Base-by-base conservation (phyloP, 2,113 vertebrate species). In the Beaufortia kweichowensis region DNA sequence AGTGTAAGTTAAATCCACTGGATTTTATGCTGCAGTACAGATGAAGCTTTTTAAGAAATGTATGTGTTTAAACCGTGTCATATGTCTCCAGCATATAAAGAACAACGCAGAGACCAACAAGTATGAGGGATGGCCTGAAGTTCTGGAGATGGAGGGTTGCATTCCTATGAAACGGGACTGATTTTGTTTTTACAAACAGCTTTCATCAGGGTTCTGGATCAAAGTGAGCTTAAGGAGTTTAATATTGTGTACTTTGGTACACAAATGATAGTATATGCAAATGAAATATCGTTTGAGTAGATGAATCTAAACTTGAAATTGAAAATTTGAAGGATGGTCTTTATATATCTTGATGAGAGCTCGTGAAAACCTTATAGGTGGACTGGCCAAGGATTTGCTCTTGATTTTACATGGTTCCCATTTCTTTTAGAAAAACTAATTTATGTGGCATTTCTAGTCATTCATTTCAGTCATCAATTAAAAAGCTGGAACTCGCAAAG, bases 91-190 rank as follows among this genome's bases (percentile, higher is more conserved):
- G 97, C 93, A 97, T 79, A 95, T 99, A 86, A 99, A 96, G 89
- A 99, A 98, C 88, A 97, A 92, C 12, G 95, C 94, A 21, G 94
- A 95, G 24, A 96, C 94, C 76, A 99, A 99, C 86, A 99, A 99
- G 69, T 99, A 97, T 0, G 97, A 99, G 79, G 97, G 97, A 24
- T 99, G 97, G 97, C 97, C 97, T 0, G 97, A 98, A 77, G 96
- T 99, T 67, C 88, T 99, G 65, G 97, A 98, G 86, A 98, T 99
- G 95, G 97, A 99, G 87, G 97, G 97, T 7, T 99, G 97, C 84
- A 93, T 98, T 76, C 97, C 97, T 3, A 91, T 93, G 84, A 96
- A 94, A 85, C 88, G 90, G 57, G 93, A 94, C 33, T 98, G 88
- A 89, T n/a, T n/a, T n/a, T n/a, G n/a, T n/a, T n/a, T n/a, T n/a